Evolutionary conservation across 2,113 vertebrate species (phyloP).

Genomic region (Rhipidura dahli): DNA sequence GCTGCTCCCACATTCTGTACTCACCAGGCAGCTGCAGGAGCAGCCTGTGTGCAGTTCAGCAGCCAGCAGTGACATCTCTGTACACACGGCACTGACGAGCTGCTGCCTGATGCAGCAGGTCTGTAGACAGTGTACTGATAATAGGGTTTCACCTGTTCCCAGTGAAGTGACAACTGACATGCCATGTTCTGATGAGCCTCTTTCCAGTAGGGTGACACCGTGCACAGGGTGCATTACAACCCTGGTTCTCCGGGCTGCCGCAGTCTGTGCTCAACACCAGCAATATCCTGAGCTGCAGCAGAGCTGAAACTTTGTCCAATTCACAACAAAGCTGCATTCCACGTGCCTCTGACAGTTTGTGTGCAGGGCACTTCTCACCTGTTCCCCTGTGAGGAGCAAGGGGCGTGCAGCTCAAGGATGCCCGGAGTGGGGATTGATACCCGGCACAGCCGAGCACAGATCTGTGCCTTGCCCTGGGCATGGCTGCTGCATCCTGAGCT

Average conservation of each 20-base stretch:
- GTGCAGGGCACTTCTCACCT: not conserved
- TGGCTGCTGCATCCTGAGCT: not conserved
- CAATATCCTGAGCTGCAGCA: not conserved
- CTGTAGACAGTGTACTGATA: conserved; percentile 23
- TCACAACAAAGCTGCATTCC: not conserved
- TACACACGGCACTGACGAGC: not conserved
- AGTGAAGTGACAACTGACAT: conserved; percentile 56
- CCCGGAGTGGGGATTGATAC: rapidly evolving
- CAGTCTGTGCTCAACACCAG: not conserved
- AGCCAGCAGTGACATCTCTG: conserved; percentile 14
- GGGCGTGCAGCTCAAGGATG: not conserved
- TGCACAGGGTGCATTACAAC: conserved; percentile 23
- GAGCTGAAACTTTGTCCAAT: not conserved
- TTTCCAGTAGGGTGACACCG: conserved; percentile 16
- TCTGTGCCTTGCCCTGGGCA: not conserved
- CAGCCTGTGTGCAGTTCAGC: not conserved
- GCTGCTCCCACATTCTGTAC: not conserved
- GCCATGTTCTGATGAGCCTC: conserved; percentile 41
- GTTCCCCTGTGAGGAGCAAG: not conserved
- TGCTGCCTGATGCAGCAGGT: conserved; percentile 30
- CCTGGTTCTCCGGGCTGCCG: not conserved
- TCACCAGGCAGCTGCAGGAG: not conserved
- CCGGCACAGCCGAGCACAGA: rapidly evolving
- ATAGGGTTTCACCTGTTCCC: conserved; percentile 53
- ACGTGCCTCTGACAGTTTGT: not conserved